Evolutionary conservation across 2,797 vertebrate species (phyloP).

Genomic region (Crocodylus rhombifer): DNA sequence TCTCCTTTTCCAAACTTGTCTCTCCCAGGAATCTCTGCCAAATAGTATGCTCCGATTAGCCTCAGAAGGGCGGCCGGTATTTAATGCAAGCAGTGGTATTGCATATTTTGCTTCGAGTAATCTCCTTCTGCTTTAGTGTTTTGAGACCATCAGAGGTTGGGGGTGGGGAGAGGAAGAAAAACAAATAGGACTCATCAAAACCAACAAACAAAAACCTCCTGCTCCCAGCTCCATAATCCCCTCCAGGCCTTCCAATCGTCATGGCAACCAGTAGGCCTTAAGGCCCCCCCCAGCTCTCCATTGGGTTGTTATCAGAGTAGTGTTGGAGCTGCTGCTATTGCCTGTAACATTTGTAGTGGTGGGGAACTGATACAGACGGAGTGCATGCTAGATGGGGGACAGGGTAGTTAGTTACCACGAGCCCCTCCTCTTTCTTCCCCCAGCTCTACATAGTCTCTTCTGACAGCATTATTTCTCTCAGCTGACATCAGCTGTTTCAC

Average conservation of each 20-base stretch:
- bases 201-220: constrained; percentile 18
- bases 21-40: neutral
- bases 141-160: neutral
- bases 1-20: neutral
- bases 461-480: neutral
- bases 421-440: neutral
- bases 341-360: constrained; percentile 28
- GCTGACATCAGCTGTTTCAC: neutral
- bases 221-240: constrained; percentile 26
- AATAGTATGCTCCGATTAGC: neutral
- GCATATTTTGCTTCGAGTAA: neutral
- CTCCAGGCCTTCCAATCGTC: constrained; percentile 42
- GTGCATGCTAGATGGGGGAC: neutral
- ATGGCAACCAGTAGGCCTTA: constrained; percentile 70
- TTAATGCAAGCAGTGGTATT: neutral
- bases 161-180: neutral
- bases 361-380: constrained; percentile 6
- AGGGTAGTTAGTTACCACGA: neutral
- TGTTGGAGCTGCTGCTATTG: neutral
- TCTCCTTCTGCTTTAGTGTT: constrained; percentile 28
- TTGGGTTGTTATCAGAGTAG: constrained; percentile 2
- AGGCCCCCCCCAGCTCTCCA: constrained; percentile 8
- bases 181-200: constrained; percentile 54
- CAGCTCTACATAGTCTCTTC: neutral
- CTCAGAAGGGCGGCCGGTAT: neutral